A percentile compares a stretch with the other conserved stretches of the same genome.
Conservation (phyloP, 2,888 invertebrate genomes). For the Ormyrus pomaceus region DNA sequence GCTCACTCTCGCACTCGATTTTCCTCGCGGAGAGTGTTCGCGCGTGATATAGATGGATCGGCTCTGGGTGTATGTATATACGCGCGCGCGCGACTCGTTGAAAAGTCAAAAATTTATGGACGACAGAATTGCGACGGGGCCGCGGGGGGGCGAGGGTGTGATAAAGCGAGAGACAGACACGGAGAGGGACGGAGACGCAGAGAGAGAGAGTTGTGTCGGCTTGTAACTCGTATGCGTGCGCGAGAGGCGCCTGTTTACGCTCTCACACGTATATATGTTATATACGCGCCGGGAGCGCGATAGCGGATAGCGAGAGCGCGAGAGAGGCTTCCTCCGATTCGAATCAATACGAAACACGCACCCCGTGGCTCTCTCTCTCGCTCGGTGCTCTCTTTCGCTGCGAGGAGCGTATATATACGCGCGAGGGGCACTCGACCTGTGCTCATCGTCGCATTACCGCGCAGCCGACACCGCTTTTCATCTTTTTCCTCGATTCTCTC, state of each 20-base stretch:
- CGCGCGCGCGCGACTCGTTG: background rate
- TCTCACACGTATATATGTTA: background rate
- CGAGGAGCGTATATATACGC: no score
- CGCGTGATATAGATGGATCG: conserved; percentile 16
- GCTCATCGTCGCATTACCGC: no score
- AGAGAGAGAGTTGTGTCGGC: background rate
- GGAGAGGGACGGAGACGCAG: background rate
- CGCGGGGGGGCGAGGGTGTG: background rate
- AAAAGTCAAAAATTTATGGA: conserved; percentile 34
- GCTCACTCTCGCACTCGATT: background rate
- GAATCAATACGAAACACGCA: conserved; percentile 70
- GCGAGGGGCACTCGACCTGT: no score
- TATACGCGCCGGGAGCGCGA: background rate
- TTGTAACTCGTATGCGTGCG: background rate
- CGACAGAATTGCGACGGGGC: background rate
- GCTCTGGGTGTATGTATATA: background rate
- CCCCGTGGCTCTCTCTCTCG: conserved; percentile 53
- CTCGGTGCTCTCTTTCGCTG: no score
- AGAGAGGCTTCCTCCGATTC: conserved; percentile 72
- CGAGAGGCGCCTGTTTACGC: background rate
- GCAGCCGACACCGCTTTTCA: no score
- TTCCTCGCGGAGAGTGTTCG: background rate
- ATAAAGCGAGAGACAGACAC: background rate
- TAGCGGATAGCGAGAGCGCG: conserved; percentile 38
- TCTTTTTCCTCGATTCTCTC: no score